These are phyloP conservation scores for Nibea coibor DNA, from an alignment of 2,113 vertebrate species.

Conservation along the genomic window DNA sequence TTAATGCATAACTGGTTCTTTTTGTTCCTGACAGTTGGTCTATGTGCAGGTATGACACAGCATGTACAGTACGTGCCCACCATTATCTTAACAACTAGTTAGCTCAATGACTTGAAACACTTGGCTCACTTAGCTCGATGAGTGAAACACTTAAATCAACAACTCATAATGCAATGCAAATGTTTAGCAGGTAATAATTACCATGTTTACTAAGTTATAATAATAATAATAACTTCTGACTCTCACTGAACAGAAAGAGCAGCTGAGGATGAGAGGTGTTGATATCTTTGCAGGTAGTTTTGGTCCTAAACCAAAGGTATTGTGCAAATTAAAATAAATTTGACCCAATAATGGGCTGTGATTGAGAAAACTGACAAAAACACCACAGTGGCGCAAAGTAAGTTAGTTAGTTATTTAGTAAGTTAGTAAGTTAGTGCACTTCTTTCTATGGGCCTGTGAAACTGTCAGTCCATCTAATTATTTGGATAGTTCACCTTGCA, in stretches of 20 bases:
- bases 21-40: background rate
- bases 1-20: background rate
- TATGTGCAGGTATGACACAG: background rate
- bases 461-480: background rate
- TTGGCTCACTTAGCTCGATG: too few relatives aligned
- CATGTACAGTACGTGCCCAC: background rate
- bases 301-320: background rate
- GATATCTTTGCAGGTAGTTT: background rate
- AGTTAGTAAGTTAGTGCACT: too few relatives aligned
- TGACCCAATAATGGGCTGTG: background rate
- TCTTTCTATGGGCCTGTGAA: background rate
- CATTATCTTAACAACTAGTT: background rate
- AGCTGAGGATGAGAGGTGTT: too few relatives aligned
- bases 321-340: background rate
- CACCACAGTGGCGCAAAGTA: too few relatives aligned
- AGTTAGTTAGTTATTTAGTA: too few relatives aligned
- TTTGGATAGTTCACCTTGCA: background rate
- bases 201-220: background rate
- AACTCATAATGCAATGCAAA: background rate
- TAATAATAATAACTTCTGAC: background rate
- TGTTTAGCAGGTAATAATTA: background rate
- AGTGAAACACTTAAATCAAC: background rate
- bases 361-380: too few relatives aligned
- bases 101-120: background rate
- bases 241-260: background rate